Conservation (phyloP, 2,888 invertebrate genomes). For the Camponotus fellah region DNA sequence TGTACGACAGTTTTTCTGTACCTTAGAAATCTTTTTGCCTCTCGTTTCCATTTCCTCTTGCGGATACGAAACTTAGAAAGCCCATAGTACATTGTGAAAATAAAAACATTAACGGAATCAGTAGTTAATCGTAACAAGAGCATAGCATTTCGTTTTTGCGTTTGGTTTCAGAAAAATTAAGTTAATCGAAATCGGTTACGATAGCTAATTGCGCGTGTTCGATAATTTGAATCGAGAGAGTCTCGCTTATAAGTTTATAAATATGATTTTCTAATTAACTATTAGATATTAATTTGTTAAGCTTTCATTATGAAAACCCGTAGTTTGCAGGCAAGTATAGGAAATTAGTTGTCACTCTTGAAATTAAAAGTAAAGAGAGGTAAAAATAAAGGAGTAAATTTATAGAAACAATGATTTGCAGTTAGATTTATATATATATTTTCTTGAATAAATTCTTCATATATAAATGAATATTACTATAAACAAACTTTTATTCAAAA, state of each 20-base stretch:
- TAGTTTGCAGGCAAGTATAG: slow-evolving; percentile 1
- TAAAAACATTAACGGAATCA: slow-evolving; percentile 17
- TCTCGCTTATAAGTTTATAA: not conserved
- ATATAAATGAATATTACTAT: not conserved
- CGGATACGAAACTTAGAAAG: slow-evolving; percentile 20
- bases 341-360: not conserved
- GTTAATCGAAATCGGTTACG: not conserved
- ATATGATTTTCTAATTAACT: not conserved
- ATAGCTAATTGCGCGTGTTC: slow-evolving; percentile 20
- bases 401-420: not conserved
- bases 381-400: not conserved
- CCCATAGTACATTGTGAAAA: not conserved
- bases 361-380: not conserved
- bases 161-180: slow-evolving; percentile 19
- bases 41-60: not conserved
- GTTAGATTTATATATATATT: not conserved
- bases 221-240: slow-evolving; percentile 33
- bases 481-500: not conserved
- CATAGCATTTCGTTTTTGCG: not conserved
- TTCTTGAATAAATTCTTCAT: not conserved
- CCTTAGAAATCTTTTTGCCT: slow-evolving; percentile 28
- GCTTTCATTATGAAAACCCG: not conserved
- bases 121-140: slow-evolving; percentile 3
- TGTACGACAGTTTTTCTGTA: not conserved
- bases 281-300: slow-evolving; percentile 18